Base-by-base conservation (phyloP, 2,113 vertebrate species). In the Gavia stellata region DNA sequence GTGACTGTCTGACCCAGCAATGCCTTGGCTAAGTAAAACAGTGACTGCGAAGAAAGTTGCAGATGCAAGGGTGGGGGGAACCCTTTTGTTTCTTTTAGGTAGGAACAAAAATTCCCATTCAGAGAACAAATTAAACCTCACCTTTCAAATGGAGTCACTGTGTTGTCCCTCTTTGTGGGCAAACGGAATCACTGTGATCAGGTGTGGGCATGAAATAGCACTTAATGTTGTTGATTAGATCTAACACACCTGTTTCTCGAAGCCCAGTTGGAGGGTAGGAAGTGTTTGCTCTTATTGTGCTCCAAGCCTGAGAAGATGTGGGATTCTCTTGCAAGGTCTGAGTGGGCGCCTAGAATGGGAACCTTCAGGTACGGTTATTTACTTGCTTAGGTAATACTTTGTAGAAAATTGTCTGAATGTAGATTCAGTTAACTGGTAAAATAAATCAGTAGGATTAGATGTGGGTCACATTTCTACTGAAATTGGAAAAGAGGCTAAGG, bases 1-100 rank as follows among this genome's bases (percentile, higher is more conserved):
- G 72, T 96, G 94, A 84, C 94, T 94, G 78, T 82, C 93, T 95
- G 86, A 97, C 94, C 96, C 91, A 93, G 52, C 92, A 82, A 63
- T 83, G 36, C 58, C 92, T 97, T 96, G 95, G 67, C 92, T 85
- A 63, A 94, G 59, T 82, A 92, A 91, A 96, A 81, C 61, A 95
- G 93, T 85, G 52, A 65, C 87, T 95, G 89, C 34, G 59, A 95
- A 94, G 88, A 94, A 94, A 97, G 96, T 67, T 97, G 42, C 92
- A 68, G 70, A 42, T 96, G 49, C 53, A 38, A 7, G 49, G 49
- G 34, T 56, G 34, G 59, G 83, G n/a, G 8, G 8, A 45, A 58
- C 7, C 14, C 29, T 84, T 72, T 84, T 92, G 42, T 92, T 96
- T 85, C 53, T 92, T 88, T 96, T 42, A 86, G 68, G 38, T 84